Conservation (phyloP, 2,113 vertebrate genomes). For the Naja naja region DNA sequence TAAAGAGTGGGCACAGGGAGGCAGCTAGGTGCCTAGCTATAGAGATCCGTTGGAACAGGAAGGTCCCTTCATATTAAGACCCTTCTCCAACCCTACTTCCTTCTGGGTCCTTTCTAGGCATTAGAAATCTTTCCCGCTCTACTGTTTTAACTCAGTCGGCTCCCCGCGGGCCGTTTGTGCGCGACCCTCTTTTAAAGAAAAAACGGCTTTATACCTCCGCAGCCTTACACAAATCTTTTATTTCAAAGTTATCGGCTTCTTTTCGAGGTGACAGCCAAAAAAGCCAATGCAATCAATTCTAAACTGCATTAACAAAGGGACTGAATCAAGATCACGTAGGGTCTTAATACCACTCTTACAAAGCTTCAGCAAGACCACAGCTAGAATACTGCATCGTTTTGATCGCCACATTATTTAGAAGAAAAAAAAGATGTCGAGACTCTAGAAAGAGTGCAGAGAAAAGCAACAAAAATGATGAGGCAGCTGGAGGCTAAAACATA, state of each 20-base stretch:
- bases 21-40: background rate
- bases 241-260: background rate
- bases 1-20: constrained; percentile 9
- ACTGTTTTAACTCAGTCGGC: constrained; percentile 28
- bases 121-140: background rate
- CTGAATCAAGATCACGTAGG: no score
- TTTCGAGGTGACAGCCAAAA: background rate
- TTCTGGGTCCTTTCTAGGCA: constrained; percentile 17
- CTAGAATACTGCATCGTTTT: no score
- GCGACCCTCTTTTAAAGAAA: background rate
- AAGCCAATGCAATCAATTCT: no score
- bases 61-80: constrained; percentile 19
- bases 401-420: no score
- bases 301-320: no score
- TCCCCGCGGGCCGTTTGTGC: background rate
- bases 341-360: no score
- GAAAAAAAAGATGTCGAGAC: no score
- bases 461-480: no score
- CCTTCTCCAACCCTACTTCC: constrained; percentile 12
- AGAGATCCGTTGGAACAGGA: constrained; percentile 25
- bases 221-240: background rate
- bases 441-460: no score
- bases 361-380: no score
- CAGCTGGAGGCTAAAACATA: no score
- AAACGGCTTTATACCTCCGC: background rate